Conservation (phyloP, 2,113 vertebrate species). For the Pavo muticus region DNA sequence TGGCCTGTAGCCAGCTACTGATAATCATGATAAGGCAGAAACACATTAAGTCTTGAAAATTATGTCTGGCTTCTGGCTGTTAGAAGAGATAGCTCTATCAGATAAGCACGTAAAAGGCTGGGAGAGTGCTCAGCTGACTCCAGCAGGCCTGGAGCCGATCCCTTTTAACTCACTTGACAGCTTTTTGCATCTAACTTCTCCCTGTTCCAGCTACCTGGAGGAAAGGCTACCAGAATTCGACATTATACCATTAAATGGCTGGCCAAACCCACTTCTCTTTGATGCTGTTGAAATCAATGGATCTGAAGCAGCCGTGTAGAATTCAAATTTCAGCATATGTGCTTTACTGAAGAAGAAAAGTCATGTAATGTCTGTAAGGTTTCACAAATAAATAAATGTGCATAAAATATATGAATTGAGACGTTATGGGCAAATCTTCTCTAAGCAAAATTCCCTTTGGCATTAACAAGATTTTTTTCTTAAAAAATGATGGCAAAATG, state of each 20-base stretch:
- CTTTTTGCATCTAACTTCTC: background rate
- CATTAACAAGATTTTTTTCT: background rate
- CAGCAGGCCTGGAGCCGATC: slow-evolving; percentile 22
- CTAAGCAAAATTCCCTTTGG: background rate
- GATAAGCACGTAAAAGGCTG: slow-evolving; percentile 23
- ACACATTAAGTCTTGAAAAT: slow-evolving; percentile 62
- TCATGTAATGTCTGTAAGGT: background rate
- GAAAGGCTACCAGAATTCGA: background rate
- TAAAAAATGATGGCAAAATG: background rate
- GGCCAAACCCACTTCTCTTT: background rate
- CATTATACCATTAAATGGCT: fast-evolving
- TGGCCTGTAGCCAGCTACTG: slow-evolving; percentile 54
- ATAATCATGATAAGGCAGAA: slow-evolving; percentile 67
- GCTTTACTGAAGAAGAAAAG: background rate
- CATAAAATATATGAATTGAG: background rate
- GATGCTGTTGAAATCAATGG: fast-evolving
- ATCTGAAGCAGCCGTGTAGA: background rate
- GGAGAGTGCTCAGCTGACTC: slow-evolving; percentile 43
- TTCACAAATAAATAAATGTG: background rate
- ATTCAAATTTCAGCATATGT: background rate
- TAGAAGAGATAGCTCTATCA: slow-evolving; percentile 62
- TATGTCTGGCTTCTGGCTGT: slow-evolving; percentile 69
- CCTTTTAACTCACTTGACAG: slow-evolving; percentile 21
- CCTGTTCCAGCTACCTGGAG: background rate
- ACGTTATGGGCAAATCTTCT: background rate